Conservation (phyloP, 2,797 vertebrate species). For the Naso thynnoides region DNA sequence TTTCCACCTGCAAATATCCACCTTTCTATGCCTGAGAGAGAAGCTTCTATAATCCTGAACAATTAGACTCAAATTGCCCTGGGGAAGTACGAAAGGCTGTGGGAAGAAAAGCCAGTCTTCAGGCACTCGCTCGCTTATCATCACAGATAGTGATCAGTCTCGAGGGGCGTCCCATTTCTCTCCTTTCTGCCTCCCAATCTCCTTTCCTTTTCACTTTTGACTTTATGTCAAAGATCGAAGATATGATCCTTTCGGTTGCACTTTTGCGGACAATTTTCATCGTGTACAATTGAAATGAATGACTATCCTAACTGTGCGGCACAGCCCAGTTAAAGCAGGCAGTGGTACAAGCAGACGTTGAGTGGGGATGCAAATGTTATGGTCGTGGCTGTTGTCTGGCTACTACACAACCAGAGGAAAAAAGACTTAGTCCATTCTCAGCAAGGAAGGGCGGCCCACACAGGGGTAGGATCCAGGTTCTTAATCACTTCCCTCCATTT, state of each 20-base stretch:
- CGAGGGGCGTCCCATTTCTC: conserved; percentile 65
- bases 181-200: conserved; percentile 55
- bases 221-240: conserved; percentile 32
- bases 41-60: conserved; percentile 65
- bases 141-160: conserved; percentile 72
- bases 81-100: conserved; percentile 67
- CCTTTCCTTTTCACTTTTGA: conserved; percentile 43
- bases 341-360: conserved; percentile 26
- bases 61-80: conserved; percentile 68
- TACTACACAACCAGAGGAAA: conserved; percentile 47
- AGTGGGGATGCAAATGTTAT: conserved; percentile 65
- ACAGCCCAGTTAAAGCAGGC: conserved; percentile 17
- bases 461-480: conserved; percentile 26
- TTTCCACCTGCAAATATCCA: conserved; percentile 67
- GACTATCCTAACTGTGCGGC: too few relatives aligned
- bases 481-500: conserved; percentile 67
- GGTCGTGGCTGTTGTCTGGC: conserved; percentile 44
- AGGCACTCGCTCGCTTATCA: conserved; percentile 76
- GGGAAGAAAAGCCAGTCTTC: conserved; percentile 73
- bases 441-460: conserved; percentile 30
- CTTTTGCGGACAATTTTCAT: neutral
- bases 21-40: conserved; percentile 65
- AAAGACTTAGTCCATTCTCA: conserved; percentile 49
- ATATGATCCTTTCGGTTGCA: conserved; percentile 27
- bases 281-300: conserved; percentile 23